Evolutionary conservation across 2,797 vertebrate species (phyloP), one percentile per base, ranked within the genome.

Genomic region (Pelobates cultripes): DNA sequence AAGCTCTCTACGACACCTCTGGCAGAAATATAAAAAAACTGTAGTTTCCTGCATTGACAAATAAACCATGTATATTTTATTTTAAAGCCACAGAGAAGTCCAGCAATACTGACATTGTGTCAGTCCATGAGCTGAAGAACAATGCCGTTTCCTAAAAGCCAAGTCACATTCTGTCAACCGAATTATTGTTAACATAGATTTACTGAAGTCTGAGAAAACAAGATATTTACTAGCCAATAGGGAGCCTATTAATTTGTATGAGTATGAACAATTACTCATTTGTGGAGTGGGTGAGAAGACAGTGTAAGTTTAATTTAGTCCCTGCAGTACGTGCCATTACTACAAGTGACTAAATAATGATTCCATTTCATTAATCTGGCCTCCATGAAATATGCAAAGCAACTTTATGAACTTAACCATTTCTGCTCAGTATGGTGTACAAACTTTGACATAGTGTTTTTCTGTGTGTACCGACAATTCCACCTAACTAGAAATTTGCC

Each of bases 181-280:
- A 41, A 74, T 61, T 74, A 41, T 70, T 44, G 43, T 17, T 70
- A 44, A 70, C 42, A 45, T 12, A 9, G 68, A 70, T 73, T 57
- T 73, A 73, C 57, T 73, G 71, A 73, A 9, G 13, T 41, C 40
- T 13, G 51, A 73, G 71, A 57, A 73, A 12, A 40, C 47, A 57
- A 64, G 47, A 42, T 73, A 57, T 73, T 73, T 73, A 73, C 51
- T 73, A 42, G 17, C 70, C 47, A 10, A 17, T 41, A 55, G 70
- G 70, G 70, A 73, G 51, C 17, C 17, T 73, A 73, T 73, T 73
- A 40, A 73, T 64, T 64, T 64, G 17, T 73, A 40, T 47, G 43
- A 47, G 43, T 40, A 53, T 41, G 12, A 73, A 73, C 71, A 73
- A 57, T 73, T 73, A 73, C 51, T 73, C 71, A 41, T 12, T 51